Evolutionary conservation across 2,888 invertebrate genomes (phyloP).

Genomic region (Dicyrtoma fusca): DNA sequence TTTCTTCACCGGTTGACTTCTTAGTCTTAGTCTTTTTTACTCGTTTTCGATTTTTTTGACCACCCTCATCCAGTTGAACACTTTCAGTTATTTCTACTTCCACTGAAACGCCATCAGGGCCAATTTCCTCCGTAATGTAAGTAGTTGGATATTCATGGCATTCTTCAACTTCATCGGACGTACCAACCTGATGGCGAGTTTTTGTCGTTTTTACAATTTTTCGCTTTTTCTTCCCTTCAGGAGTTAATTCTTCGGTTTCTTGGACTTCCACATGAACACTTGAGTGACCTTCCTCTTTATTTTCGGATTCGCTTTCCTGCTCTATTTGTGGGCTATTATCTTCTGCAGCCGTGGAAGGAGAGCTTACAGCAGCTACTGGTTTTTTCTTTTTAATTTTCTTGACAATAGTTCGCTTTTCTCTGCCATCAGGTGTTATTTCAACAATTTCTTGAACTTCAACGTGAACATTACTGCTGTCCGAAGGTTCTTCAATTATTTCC

Average conservation of each 20-base stretch:
- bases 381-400: constrained; percentile 14
- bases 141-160: constrained; percentile 16
- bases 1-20: no score
- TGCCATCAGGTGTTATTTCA: constrained; percentile 2
- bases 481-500: constrained; percentile 1
- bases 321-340: no score
- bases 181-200: no score
- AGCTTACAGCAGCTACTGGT: no score
- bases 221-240: constrained; percentile 15
- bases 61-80: constrained; percentile 3
- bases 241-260: constrained; percentile 10
- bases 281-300: neutral
- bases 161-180: neutral
- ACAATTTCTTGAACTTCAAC: neutral
- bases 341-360: no score
- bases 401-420: neutral
- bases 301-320: neutral
- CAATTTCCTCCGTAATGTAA: neutral
- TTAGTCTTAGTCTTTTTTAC: no score
- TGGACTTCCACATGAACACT: neutral
- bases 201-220: neutral
- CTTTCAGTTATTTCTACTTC: neutral
- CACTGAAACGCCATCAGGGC: neutral
- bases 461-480: no score
- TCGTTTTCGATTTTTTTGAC: neutral